phyloP scores from a whole-genome alignment of 1,140 invertebrate genomes.

The Hypothenemus hampei region DNA sequence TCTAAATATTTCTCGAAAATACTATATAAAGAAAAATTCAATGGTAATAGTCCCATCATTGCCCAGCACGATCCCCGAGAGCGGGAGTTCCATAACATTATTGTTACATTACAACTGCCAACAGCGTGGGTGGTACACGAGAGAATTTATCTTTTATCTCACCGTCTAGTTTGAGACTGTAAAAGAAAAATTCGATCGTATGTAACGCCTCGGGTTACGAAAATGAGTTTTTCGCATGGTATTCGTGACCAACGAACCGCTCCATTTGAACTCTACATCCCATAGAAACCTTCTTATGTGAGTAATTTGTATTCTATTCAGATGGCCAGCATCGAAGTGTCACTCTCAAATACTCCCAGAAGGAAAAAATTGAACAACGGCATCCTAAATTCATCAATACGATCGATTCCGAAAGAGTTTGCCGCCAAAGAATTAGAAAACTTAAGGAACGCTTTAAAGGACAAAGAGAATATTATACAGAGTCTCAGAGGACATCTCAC shows the following conservation, averaged over 20 bases:
- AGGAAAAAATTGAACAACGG: conserved; percentile 48
- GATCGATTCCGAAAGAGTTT: conserved; percentile 50
- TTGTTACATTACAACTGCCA: conserved; percentile 5
- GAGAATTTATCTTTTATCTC: too few relatives aligned
- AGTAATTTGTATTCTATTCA: conserved; percentile 46
- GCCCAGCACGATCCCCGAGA: background rate
- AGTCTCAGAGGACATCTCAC: conserved; percentile 53
- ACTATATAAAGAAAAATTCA: too few relatives aligned
- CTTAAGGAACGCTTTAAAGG: conserved; percentile 63
- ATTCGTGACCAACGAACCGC: background rate
- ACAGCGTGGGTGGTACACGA: conserved; percentile 10
- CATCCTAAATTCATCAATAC: conserved; percentile 40
- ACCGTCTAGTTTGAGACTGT: background rate
- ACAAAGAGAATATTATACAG: conserved; percentile 78
- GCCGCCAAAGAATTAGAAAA: conserved; percentile 58
- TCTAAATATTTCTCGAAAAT: too few relatives aligned
- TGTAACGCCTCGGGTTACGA: conserved; percentile 4
- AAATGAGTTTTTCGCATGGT: background rate
- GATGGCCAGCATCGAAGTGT: conserved; percentile 84
- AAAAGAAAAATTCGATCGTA: conserved; percentile 1
- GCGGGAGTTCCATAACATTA: conserved; percentile 9
- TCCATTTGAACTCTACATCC: background rate
- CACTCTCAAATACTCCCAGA: conserved; percentile 62
- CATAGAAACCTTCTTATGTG: background rate
- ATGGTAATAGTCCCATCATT: background rate